Conservation (phyloP, 2,888 invertebrate genomes). For the Epinotia ramella region DNA sequence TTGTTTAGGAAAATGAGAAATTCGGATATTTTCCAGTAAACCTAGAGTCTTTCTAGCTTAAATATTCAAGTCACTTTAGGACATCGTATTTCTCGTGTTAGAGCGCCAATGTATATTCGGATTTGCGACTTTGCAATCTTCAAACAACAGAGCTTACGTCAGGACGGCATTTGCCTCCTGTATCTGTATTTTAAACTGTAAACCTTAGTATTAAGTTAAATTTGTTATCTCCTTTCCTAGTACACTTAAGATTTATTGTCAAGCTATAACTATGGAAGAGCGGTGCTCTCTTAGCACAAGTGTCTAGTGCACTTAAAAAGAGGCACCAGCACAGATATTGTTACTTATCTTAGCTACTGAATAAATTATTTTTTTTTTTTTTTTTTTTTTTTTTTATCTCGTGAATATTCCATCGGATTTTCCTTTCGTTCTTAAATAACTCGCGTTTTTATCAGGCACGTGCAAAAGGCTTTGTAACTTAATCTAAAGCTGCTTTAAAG, state of each 20-base stretch:
- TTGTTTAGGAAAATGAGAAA: no score
- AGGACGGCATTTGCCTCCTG: slow-evolving; percentile 8
- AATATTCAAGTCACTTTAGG: neutral
- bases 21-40: neutral
- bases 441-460: slow-evolving; percentile 20
- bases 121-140: slow-evolving; percentile 25
- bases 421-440: slow-evolving; percentile 23
- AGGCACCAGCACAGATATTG: no score
- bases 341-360: no score
- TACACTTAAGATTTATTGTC: no score
- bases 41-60: neutral
- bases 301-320: no score
- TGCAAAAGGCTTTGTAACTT: slow-evolving; percentile 16
- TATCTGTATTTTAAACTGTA: no score
- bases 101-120: neutral
- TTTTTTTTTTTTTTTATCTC: no score
- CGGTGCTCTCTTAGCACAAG: no score
- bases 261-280: no score
- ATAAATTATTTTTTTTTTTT: no score
- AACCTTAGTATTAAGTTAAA: no score
- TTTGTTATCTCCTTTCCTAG: no score
- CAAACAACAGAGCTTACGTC: slow-evolving; percentile 18
- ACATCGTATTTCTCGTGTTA: neutral
- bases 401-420: slow-evolving; percentile 32
- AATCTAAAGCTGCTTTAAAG: slow-evolving; percentile 5